Conservation (phyloP, 2,888 invertebrate genomes). For the Tinea trinotella region DNA sequence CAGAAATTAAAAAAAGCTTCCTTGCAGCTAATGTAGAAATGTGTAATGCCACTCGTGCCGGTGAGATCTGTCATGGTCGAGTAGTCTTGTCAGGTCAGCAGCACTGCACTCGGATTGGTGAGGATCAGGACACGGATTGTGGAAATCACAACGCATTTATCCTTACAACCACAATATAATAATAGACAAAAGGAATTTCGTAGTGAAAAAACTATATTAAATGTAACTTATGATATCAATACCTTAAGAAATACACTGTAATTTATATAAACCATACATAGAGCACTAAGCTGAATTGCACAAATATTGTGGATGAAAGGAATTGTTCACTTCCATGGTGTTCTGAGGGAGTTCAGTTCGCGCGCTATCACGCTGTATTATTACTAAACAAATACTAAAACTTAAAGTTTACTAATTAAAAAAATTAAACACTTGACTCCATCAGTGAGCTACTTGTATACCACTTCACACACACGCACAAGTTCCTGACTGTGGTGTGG, state of each 20-base stretch:
- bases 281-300: conserved; percentile 51
- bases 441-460: conserved; percentile 63
- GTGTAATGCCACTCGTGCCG: conserved; percentile 49
- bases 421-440: conserved; percentile 56
- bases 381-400: conserved; percentile 36
- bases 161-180: conserved; percentile 82
- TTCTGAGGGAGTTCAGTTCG: conserved; percentile 48
- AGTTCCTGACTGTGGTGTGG: not conserved
- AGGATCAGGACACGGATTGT: conserved; percentile 22
- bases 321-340: conserved; percentile 52
- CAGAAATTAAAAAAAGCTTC: conserved; percentile 56
- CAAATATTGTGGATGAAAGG: conserved; percentile 73
- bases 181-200: conserved; percentile 75
- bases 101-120: not conserved
- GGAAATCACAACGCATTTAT: conserved; percentile 72
- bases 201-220: conserved; percentile 73
- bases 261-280: conserved; percentile 63
- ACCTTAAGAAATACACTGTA: conserved; percentile 69
- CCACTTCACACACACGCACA: conserved; percentile 35
- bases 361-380: conserved; percentile 63
- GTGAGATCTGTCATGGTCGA: conserved; percentile 20
- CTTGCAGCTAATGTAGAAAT: conserved; percentile 54
- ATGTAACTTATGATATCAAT: conserved; percentile 59
- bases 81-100: not conserved
- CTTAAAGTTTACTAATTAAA: conserved; percentile 62